Percentiles rank a stretch among this genome's conserved stretches.
Conservation (phyloP, 2,888 invertebrate genomes). For the Alcis repandata region DNA sequence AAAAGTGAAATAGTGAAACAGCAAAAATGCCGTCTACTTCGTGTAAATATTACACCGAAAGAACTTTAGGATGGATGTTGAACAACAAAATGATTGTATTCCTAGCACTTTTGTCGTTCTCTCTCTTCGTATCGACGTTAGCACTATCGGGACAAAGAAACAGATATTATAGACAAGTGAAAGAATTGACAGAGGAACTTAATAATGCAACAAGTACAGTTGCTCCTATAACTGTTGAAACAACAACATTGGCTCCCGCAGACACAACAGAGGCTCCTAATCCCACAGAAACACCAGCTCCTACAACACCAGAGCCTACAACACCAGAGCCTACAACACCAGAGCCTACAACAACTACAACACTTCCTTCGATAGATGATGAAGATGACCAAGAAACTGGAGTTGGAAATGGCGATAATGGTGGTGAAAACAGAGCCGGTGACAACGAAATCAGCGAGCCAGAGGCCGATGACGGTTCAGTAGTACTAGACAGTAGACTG, state of each 20-base stretch:
- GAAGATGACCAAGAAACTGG: not conserved
- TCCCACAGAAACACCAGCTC: too few species aligned
- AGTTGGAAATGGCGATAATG: conserved; percentile 6
- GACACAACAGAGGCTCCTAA: too few species aligned
- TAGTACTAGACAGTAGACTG: conserved; percentile 15
- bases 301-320: too few species aligned
- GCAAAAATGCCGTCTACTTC: conserved; percentile 58
- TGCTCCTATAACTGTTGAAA: not conserved
- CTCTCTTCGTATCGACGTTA: conserved; percentile 73
- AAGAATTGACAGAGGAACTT: conserved; percentile 44
- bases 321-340: too few species aligned
- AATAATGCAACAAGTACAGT: conserved; percentile 10
- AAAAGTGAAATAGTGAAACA: conserved; percentile 30
- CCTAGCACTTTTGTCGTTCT: conserved; percentile 69
- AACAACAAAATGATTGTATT: conserved; percentile 78
- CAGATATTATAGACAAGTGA: conserved; percentile 54
- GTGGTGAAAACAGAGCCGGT: not conserved
- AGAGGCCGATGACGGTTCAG: not conserved
- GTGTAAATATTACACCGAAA: conserved; percentile 68
- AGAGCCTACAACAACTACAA: too few species aligned
- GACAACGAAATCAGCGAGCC: not conserved
- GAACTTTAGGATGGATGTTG: conserved; percentile 68
- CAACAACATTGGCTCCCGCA: too few species aligned
- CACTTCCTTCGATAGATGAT: too few species aligned
- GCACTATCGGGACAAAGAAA: conserved; percentile 71